Base-by-base conservation (phyloP, 2,797 vertebrate genomes). In the Sylvia borin region DNA sequence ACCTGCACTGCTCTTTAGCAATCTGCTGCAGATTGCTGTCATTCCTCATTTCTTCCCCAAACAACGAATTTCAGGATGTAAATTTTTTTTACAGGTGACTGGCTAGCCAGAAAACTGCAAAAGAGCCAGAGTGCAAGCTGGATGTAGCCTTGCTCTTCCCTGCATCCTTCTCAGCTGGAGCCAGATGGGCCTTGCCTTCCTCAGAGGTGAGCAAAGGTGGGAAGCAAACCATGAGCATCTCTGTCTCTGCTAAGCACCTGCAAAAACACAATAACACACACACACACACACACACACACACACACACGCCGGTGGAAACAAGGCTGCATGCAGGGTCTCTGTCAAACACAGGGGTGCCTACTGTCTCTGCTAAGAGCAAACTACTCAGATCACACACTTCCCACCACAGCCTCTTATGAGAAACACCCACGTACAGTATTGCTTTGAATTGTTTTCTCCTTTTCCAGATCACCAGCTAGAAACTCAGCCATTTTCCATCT, bases 401-500 rank as follows among this genome's bases (percentile, higher is more conserved):
- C 66, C 85, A 93, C 85, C 91, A 22, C 60, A 54, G 55, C 51
- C 17, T 54, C 91, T 65, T 79, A 50, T 73, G 60, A 96, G 77
- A 95, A 88, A 95, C 90, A 79, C 57, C 79, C 91, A 79, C 11
- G 1, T 81, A 90, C 88, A 86, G 90, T 88, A 95, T 64, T 90
- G 90, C 91, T 91, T 70, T 75, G 76, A 94, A 90, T 94, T 92
- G 82, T 93, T 94, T 84, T 65, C 86, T 93, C 60, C 45, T 93
- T 90, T 93, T 93, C 92, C 94, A 89, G 67, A 95, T 76, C 90
- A 92, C 80, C 90, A 79, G 87, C 88, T 85, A 90, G 48, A 89
- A 92, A 86, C 48, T 66, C 83, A 21, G n/a, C 18, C 77, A 80
- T 95, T 94, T 95, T 89, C 90, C 57, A 54, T 19, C 88, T 92